These are phyloP conservation scores for Tympanoctomys barrerae DNA, from an alignment of 2,797 vertebrate species.

Conservation along the genomic window DNA sequence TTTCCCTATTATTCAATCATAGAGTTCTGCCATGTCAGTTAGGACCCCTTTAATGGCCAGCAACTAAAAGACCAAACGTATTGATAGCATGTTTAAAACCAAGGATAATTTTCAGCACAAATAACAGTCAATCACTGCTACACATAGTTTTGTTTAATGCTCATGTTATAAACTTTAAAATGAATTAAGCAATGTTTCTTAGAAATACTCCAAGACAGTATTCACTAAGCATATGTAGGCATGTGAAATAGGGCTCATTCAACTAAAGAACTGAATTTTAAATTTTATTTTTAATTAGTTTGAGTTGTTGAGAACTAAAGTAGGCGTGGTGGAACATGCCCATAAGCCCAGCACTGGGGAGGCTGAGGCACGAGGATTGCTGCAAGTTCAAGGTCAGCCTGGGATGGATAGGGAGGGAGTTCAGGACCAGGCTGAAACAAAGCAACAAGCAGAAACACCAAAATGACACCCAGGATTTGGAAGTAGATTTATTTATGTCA, in stretches of 20 bases:
- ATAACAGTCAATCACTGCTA: not conserved
- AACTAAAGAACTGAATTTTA: not conserved
- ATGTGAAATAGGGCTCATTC: conserved; percentile 4
- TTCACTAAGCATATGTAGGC: not conserved
- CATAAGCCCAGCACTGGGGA: not conserved
- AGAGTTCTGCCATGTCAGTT: not conserved
- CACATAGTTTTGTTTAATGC: not conserved
- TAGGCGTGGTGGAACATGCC: not conserved
- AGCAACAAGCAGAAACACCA: not conserved
- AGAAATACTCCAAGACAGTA: not conserved
- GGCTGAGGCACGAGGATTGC: not conserved
- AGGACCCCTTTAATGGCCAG: not conserved
- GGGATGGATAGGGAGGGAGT: not conserved
- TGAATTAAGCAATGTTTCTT: conserved; percentile 7
- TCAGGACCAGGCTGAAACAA: not conserved
- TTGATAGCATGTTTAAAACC: not conserved
- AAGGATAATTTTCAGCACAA: not conserved
- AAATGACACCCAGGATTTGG: not conserved
- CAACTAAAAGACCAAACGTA: not conserved
- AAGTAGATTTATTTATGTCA: too few relatives aligned
- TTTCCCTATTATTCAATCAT: not conserved
- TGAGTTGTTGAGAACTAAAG: conserved; percentile 38
- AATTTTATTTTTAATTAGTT: conserved; percentile 35
- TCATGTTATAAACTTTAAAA: conserved; percentile 37
- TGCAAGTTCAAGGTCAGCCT: not conserved